These are phyloP conservation scores for Nasalis larvatus DNA, from an alignment of 2,113 vertebrate species.

Conservation along the genomic window DNA sequence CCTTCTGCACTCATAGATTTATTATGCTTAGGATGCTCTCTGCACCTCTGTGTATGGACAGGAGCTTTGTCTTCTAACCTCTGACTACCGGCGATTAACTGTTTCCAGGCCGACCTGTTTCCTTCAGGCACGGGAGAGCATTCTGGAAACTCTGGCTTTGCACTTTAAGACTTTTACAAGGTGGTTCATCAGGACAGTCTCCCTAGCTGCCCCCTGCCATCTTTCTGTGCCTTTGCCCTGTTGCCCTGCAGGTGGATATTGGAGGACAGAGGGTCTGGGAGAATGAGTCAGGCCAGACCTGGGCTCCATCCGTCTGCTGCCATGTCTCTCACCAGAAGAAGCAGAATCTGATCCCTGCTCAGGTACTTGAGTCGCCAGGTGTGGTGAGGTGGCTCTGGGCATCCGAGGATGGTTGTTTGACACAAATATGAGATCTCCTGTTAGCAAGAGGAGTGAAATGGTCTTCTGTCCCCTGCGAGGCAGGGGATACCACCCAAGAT, in stretches of 20 bases:
- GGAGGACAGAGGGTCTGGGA: neutral
- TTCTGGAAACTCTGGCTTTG: neutral
- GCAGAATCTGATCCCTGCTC: neutral
- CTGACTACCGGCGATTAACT: conserved; percentile 55
- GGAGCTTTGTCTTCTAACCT: conserved; percentile 77
- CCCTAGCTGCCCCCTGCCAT: neutral
- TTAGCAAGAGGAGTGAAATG: neutral
- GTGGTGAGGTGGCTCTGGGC: neutral
- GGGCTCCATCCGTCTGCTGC: neutral
- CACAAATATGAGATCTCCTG: neutral
- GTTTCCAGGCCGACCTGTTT: conserved; percentile 1
- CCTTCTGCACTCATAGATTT: conserved; percentile 89
- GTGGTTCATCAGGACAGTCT: neutral
- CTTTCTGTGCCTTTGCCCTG: neutral
- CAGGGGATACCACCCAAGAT: neutral
- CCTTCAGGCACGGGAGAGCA: neutral
- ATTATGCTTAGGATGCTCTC: conserved; percentile 63
- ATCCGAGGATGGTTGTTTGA: neutral
- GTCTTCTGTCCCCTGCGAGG: neutral
- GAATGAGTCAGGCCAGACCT: neutral
- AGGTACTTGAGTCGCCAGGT: neutral
- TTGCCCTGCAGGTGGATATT: conserved; percentile 9
- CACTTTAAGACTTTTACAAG: neutral
- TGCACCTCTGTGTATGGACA: conserved; percentile 42
- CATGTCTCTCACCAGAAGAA: rapidly evolving